Percentiles rank a stretch among this genome's conserved stretches.
Evolutionary conservation across 2,797 vertebrate genomes (phyloP).

Genomic region (Microcaecilia unicolor): DNA sequence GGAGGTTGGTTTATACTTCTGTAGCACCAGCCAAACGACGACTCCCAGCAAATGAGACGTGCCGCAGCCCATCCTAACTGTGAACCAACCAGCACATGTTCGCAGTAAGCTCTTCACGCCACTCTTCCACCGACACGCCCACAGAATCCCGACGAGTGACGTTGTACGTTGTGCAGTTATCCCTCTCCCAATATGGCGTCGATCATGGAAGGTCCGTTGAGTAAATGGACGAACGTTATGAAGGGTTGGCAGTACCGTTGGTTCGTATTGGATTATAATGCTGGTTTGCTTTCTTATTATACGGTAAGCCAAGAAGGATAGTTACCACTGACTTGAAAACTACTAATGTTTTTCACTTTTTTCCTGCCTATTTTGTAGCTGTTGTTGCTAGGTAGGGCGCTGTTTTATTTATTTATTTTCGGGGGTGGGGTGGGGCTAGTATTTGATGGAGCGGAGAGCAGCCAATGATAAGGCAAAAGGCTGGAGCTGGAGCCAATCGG

Average conservation of each 20-base stretch:
- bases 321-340: too few species aligned
- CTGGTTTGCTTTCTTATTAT: conserved; percentile 89
- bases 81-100: neutral
- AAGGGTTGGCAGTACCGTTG: conserved; percentile 98
- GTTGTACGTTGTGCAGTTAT: conserved; percentile 41
- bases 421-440: conserved; percentile 11
- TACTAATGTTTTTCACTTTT: too few species aligned
- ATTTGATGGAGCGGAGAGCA: conserved; percentile 45
- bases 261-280: conserved; percentile 95
- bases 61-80: too few species aligned
- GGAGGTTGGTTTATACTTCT: too few species aligned
- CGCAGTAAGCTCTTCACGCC: too few species aligned
- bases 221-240: conserved; percentile 98
- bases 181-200: conserved; percentile 87
- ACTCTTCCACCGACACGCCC: neutral
- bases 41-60: too few species aligned
- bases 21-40: too few species aligned
- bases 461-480: too few species aligned
- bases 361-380: conserved; percentile 44
- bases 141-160: conserved; percentile 3
- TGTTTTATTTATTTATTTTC: too few species aligned
- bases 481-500: too few species aligned
- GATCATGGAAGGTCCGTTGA: conserved; percentile 95
- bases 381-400: conserved; percentile 40
- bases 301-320: conserved; percentile 85